Evolutionary conservation across 2,113 vertebrate genomes (phyloP).

Genomic region (Excalfactoria chinensis): DNA sequence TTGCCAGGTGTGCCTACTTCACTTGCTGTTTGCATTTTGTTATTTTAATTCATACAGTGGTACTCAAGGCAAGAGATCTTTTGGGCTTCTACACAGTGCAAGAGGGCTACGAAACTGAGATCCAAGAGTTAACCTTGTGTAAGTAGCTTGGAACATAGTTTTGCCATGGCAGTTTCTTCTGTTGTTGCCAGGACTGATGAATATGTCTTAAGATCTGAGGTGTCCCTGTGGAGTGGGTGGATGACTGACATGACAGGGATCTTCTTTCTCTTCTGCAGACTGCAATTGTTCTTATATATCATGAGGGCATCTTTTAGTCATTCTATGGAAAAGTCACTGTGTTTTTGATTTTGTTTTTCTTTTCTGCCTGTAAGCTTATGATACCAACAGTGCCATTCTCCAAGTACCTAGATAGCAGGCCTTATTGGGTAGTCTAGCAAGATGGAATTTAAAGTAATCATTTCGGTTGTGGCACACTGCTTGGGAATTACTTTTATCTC

Average conservation of each 20-base stretch:
- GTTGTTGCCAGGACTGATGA: slow-evolving; percentile 24
- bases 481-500: not conserved
- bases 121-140: not conserved
- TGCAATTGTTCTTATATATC: not conserved
- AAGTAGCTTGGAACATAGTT: not conserved
- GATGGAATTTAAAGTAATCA: not conserved
- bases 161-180: not conserved
- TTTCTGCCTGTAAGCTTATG: not conserved
- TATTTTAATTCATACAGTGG: not conserved
- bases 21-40: not conserved
- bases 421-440: not conserved
- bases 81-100: not conserved
- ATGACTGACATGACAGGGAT: slow-evolving; percentile 17
- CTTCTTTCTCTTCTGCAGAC: not conserved
- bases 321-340: not conserved
- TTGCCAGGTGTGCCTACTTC: not conserved
- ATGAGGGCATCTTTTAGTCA: not conserved
- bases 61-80: not conserved
- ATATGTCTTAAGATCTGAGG: not conserved
- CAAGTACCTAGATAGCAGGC: not conserved
- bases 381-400: not conserved
- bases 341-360: too few species aligned
- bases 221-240: slow-evolving; percentile 28
- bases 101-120: not conserved
- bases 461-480: rapidly evolving